These are phyloP conservation scores for Danaus plexippus DNA, from an alignment of 1,140 invertebrate species.

Conservation along the genomic window DNA sequence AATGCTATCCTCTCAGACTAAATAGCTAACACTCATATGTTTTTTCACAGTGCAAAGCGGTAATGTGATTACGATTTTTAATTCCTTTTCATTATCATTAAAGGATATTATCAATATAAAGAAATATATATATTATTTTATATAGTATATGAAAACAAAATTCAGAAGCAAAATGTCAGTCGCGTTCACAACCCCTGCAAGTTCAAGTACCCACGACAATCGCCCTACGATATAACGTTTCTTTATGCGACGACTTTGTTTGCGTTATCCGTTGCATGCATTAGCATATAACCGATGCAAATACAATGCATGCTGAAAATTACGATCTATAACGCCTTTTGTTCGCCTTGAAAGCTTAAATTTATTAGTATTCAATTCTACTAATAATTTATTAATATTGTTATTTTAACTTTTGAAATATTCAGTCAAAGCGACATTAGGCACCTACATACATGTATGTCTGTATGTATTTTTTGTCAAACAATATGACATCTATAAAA, in stretches of 20 bases:
- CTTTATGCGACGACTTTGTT: constrained; percentile 32
- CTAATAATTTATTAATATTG: background rate
- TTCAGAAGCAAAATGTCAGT: constrained; percentile 33
- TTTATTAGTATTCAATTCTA: constrained; percentile 3
- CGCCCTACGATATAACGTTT: background rate
- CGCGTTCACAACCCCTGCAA: constrained; percentile 44
- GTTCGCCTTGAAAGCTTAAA: constrained; percentile 17
- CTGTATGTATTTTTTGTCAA: no score
- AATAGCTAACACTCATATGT: no score
- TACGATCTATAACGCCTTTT: constrained; percentile 16
- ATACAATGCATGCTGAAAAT: constrained; percentile 29
- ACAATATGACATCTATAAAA: no score
- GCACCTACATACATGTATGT: no score
- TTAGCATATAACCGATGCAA: constrained; percentile 48
- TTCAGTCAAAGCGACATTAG: no score
- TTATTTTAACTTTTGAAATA: background rate
- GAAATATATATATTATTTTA: no score
- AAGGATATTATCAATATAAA: no score
- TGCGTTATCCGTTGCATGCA: constrained; percentile 29
- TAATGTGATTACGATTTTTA: no score
- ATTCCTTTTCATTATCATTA: no score
- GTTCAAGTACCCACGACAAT: constrained; percentile 51
- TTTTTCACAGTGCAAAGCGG: no score
- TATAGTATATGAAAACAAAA: no score
- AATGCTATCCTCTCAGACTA: no score